A percentile compares a stretch with the other conserved stretches of the same genome.
These are phyloP conservation scores for Andricus quercusramuli DNA, from an alignment of 2,888 invertebrate genomes.

Conservation along the genomic window DNA sequence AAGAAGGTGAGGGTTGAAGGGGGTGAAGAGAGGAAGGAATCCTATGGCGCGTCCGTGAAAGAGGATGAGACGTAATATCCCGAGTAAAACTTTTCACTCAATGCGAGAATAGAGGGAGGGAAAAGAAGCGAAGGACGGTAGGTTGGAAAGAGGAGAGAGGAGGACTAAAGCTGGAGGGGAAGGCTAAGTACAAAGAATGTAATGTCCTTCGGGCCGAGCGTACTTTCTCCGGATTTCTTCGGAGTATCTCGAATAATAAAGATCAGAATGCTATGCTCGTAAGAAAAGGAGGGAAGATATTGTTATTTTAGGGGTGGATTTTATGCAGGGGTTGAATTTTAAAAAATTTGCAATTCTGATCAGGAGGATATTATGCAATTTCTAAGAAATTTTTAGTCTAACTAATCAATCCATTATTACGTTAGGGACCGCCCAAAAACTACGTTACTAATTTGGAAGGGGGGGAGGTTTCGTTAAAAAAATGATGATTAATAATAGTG, in stretches of 20 bases:
- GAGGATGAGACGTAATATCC: slow-evolving; percentile 73
- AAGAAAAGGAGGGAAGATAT: neutral
- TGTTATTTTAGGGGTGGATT: neutral
- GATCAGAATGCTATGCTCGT: slow-evolving; percentile 64
- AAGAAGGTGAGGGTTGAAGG: slow-evolving; percentile 44
- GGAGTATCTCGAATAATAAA: slow-evolving; percentile 73
- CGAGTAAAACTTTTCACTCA: slow-evolving; percentile 76
- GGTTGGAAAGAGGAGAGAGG: neutral
- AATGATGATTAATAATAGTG: no score
- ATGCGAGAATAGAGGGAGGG: slow-evolving; percentile 48
- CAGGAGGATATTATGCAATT: no score
- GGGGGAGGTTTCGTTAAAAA: no score
- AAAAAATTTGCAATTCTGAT: no score
- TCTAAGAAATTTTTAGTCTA: no score
- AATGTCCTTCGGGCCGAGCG: slow-evolving; percentile 68
- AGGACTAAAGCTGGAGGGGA: slow-evolving; percentile 45
- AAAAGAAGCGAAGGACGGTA: slow-evolving; percentile 1
- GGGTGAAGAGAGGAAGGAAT: slow-evolving; percentile 46
- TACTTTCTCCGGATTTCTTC: slow-evolving; percentile 71
- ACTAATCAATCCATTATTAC: no score
- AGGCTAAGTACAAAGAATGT: slow-evolving; percentile 68
- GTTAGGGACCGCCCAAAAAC: no score
- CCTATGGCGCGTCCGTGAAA: slow-evolving; percentile 59
- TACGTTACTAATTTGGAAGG: no score
- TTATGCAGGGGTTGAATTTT: no score